A percentile compares a stretch with the other conserved stretches of the same genome.
phyloP scores from a whole-genome alignment of 2,113 vertebrate genomes.

The Anolis sagrei region DNA sequence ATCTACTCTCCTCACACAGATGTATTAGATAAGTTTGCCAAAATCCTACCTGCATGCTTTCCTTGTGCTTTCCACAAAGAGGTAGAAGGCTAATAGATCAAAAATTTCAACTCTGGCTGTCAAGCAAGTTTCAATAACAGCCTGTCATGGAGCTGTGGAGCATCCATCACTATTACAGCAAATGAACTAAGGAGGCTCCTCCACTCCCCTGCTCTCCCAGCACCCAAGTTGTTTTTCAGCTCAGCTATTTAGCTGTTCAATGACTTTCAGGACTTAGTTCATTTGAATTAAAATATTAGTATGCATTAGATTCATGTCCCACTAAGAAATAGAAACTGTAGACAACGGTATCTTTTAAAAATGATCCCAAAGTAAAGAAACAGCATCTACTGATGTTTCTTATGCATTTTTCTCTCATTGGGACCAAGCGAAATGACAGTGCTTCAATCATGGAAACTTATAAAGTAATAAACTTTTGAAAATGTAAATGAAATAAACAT shows the following conservation, averaged over 20 bases:
- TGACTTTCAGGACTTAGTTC: background rate
- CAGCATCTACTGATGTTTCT: background rate
- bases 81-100: conserved; percentile 10
- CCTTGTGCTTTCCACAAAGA: conserved; percentile 49
- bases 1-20: conserved; percentile 28
- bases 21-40: conserved; percentile 1
- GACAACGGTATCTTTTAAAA: background rate
- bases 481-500: background rate
- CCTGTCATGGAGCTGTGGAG: conserved; percentile 16
- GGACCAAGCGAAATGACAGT: background rate
- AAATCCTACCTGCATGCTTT: conserved; percentile 21
- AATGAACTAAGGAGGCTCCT: conserved; percentile 8
- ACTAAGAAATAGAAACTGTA: conserved; percentile 7
- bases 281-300: background rate
- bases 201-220: background rate
- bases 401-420: background rate
- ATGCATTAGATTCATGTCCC: conserved; percentile 28
- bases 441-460: background rate
- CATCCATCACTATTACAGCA: background rate
- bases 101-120: conserved; percentile 43
- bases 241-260: conserved; percentile 16
- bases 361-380: background rate
- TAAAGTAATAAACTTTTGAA: background rate
- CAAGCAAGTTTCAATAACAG: conserved; percentile 44
- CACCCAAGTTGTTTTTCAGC: background rate